These are phyloP conservation scores for Dryobates pubescens DNA, from an alignment of 2,797 vertebrate species.

Conservation along the genomic window DNA sequence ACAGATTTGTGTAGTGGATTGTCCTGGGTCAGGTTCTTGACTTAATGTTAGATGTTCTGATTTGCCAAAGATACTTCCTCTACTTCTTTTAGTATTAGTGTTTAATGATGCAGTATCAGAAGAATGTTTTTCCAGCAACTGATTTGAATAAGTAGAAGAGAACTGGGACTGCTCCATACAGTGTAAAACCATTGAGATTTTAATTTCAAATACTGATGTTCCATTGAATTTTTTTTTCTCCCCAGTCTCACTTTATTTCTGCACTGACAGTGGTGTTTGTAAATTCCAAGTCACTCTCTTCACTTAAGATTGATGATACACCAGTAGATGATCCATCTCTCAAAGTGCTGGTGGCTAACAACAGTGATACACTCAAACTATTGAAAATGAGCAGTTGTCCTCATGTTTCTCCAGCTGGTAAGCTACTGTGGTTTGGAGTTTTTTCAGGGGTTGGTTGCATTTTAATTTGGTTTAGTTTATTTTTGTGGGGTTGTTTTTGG, in stretches of 20 bases:
- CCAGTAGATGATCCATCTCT: constrained; percentile 97
- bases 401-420: constrained; percentile 98
- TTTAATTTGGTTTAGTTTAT: too few species aligned
- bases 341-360: constrained; percentile 95
- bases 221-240: constrained; percentile 11
- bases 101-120: not conserved
- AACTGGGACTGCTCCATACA: not conserved
- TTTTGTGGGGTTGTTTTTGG: not conserved
- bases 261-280: constrained; percentile 98
- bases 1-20: not conserved
- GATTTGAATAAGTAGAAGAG: not conserved
- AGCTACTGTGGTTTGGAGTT: not conserved
- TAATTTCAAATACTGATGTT: not conserved
- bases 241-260: constrained; percentile 97
- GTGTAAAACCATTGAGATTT: not conserved
- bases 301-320: constrained; percentile 97
- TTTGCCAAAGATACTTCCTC: not conserved
- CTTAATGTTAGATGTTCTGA: not conserved
- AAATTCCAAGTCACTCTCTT: constrained; percentile 97
- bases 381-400: constrained; percentile 99
- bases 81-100: not conserved
- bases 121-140: not conserved
- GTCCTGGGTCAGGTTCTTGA: not conserved
- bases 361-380: constrained; percentile 94
- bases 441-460: too few species aligned